Conservation (phyloP, 2,113 vertebrate genomes). For the Urocitellus parryii region DNA sequence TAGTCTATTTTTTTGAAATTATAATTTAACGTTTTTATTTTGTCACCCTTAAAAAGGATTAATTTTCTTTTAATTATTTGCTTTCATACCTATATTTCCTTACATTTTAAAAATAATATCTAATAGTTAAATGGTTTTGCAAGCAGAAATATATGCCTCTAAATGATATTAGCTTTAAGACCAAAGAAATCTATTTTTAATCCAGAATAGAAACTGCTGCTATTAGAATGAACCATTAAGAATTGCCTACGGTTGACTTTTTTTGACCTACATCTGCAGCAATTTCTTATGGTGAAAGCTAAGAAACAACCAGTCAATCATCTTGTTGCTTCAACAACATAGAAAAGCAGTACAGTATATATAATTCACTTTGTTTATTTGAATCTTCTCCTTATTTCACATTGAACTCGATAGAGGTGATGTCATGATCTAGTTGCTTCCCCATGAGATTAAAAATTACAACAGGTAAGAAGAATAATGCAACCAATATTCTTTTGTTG, state of each 20-base stretch:
- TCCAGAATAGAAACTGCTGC: neutral
- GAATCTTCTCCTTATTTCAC: neutral
- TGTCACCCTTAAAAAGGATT: neutral
- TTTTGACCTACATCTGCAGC: neutral
- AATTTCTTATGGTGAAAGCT: neutral
- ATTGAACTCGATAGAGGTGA: neutral
- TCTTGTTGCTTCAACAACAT: neutral
- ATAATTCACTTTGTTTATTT: neutral
- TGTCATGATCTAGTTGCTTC: neutral
- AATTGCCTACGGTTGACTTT: neutral
- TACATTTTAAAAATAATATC: conserved; percentile 40
- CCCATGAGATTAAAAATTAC: neutral
- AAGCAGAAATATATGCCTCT: neutral
- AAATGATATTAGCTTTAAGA: neutral
- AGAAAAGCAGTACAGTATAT: neutral
- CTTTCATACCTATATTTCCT: conserved; percentile 40
- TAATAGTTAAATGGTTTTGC: conserved; percentile 20
- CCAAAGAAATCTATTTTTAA: neutral
- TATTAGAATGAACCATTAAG: neutral
- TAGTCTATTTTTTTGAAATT: neutral
- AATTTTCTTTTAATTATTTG: neutral
- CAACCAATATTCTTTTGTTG: neutral
- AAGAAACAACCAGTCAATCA: neutral
- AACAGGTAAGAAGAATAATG: conserved; percentile 8
- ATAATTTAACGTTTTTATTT: neutral